These are phyloP conservation scores for Agriopis leucophaearia DNA, from an alignment of 2,888 invertebrate species.

Conservation along the genomic window DNA sequence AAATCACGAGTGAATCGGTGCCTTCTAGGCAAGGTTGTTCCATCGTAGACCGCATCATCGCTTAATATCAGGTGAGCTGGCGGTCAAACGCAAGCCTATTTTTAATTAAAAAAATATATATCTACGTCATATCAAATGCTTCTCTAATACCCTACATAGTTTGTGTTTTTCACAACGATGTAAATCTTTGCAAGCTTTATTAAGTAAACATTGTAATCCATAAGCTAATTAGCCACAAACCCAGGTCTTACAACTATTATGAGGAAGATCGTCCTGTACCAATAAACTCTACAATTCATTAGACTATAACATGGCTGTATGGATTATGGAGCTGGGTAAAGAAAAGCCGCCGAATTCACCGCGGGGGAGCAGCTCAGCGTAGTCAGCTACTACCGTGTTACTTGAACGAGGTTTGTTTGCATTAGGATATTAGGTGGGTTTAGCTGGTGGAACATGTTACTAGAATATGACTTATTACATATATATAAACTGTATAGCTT, in stretches of 20 bases:
- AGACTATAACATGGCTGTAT: constrained; percentile 11
- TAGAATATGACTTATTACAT: background rate
- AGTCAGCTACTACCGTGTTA: constrained; percentile 17
- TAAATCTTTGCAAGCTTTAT: background rate
- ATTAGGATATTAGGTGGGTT: constrained; percentile 14
- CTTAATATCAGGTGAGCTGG: too few species aligned
- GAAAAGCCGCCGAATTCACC: constrained; percentile 33
- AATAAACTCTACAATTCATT: constrained; percentile 19
- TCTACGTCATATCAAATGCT: too few species aligned
- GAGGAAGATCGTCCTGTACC: constrained; percentile 5
- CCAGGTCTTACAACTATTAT: constrained; percentile 15
- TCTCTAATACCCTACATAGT: too few species aligned
- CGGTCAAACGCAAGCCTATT: too few species aligned
- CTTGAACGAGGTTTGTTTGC: constrained; percentile 5
- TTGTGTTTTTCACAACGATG: background rate
- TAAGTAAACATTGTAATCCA: constrained; percentile 11
- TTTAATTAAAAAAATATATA: too few species aligned
- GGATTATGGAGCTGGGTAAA: constrained; percentile 16
- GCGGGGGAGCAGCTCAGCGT: constrained; percentile 20
- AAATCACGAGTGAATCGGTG: too few species aligned
- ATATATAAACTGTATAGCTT: too few species aligned
- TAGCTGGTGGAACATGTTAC: constrained; percentile 7
- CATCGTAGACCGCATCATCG: too few species aligned
- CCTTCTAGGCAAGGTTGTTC: too few species aligned
- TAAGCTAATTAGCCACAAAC: constrained; percentile 3